Percentiles rank a stretch among this genome's conserved stretches.
Conservation (phyloP, 2,888 invertebrate species). For the Aethes cnicana region DNA sequence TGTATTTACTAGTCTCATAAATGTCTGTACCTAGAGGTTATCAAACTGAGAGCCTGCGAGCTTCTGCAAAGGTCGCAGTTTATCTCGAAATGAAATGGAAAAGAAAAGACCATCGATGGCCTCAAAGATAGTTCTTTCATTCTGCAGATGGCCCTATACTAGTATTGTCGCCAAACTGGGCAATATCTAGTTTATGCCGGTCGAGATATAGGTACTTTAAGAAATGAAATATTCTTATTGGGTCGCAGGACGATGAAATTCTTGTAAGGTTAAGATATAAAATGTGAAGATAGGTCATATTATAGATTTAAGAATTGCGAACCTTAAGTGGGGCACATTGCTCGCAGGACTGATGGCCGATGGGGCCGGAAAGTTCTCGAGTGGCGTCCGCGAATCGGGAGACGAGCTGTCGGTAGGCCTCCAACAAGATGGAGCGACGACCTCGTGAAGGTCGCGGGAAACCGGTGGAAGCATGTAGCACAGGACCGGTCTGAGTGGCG, state of each 20-base stretch:
- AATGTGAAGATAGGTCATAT: too few species aligned
- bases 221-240: conserved; percentile 40
- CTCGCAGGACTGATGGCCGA: too few species aligned
- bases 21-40: conserved; percentile 31
- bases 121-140: conserved; percentile 35
- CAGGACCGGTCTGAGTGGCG: too few species aligned
- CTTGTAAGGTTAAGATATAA: too few species aligned
- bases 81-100: conserved; percentile 35
- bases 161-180: conserved; percentile 29
- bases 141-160: conserved; percentile 32
- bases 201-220: conserved; percentile 36
- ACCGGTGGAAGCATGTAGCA: too few species aligned
- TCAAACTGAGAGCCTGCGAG: conserved; percentile 34
- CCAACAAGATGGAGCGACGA: too few species aligned
- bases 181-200: conserved; percentile 34
- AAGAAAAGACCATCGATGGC: conserved; percentile 33
- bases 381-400: too few species aligned
- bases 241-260: conserved; percentile 16
- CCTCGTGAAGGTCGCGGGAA: too few species aligned
- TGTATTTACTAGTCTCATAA: conserved; percentile 9
- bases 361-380: too few species aligned
- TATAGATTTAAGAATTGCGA: too few species aligned
- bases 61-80: conserved; percentile 32
- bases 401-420: too few species aligned
- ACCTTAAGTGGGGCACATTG: too few species aligned